Evolutionary conservation across 2,888 invertebrate species (phyloP), one percentile per base, ranked within the genome.

Genomic region (Chalcosyrphus nemorum): DNA sequence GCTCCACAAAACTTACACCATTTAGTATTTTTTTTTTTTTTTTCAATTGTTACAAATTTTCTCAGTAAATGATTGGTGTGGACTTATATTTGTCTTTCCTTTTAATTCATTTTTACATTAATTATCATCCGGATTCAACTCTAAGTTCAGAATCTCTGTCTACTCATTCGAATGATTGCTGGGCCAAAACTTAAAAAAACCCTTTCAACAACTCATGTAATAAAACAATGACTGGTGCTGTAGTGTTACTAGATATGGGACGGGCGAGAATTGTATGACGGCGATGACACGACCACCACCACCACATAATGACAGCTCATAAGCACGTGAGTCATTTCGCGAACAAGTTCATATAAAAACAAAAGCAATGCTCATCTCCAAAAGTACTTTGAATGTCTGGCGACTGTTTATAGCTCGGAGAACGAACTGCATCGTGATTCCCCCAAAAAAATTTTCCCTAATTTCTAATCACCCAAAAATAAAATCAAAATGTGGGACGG

Each of bases 401-500:
- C 13, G 9, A 7, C 9, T 27, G 56, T 29, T 57, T 24, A 56
- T 24, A 47, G 21, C 15, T 41, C 24, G 15, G 7, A 43, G 47
- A 45, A 27, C 9, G 6, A 43, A 65, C 17, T 72, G 78, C 71
- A 65, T 61, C 61, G 24, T 38, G 50, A 59, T 59, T 71, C 24
- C 47, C 24, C 24, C 24, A n/a, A 29, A 66, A 61, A 61, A 54
- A 11, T 43, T 59, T 66, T 45, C 19, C 70, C 72, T 35, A 59
- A 72, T 45, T 35, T 72, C 65, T 52, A 61, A 66, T 80, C 72
- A 38, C 24, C 52, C 24, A 78, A 71, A 81, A 65, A 59, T 61
- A 68, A 35, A 47, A 43, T 57, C 17, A 32, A 68, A 77, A 81
- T 43, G 35, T 61, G 54, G 77, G 50, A 61, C 61, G n/a, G n/a